Evolutionary conservation across 1,140 invertebrate genomes (phyloP).

Genomic region (Drosophila nasuta): DNA sequence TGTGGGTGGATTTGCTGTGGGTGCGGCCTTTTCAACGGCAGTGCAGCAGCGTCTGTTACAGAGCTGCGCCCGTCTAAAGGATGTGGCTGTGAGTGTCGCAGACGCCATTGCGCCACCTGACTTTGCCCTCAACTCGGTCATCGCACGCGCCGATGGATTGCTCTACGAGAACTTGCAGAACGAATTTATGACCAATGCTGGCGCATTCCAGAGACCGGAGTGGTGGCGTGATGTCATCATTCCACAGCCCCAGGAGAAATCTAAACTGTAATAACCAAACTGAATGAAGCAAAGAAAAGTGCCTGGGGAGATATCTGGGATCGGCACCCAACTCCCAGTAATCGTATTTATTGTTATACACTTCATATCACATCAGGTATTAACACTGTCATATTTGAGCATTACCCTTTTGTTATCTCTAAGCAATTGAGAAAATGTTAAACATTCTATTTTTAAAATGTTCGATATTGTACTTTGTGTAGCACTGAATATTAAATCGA

Average conservation of each 20-base stretch:
- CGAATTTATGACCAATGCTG: conserved; percentile 89
- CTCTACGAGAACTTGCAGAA: conserved; percentile 94
- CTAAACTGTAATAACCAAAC: conserved; percentile 60
- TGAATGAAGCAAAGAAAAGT: conserved; percentile 39
- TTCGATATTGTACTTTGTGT: not conserved
- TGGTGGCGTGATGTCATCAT: conserved; percentile 92
- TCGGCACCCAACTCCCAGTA: conserved; percentile 4
- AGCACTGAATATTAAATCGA: conserved; percentile 7
- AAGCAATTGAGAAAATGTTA: not conserved
- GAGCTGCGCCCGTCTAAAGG: conserved; percentile 90
- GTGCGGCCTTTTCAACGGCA: conserved; percentile 85
- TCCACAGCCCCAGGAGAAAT: conserved; percentile 66
- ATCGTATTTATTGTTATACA: conserved; percentile 51
- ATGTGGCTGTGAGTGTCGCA: conserved; percentile 91
- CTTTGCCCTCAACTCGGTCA: conserved; percentile 93
- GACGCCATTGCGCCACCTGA: conserved; percentile 95
- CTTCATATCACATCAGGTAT: conserved; percentile 52
- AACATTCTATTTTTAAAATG: not conserved
- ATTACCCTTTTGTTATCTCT: not conserved
- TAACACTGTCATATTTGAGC: conserved; percentile 12
- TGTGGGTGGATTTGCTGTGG: conserved; percentile 89
- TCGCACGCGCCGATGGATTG: conserved; percentile 94
- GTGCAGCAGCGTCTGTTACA: conserved; percentile 88
- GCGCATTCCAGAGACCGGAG: conserved; percentile 89
- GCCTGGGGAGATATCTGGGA: conserved; percentile 42